Evolutionary conservation across 2,797 vertebrate species (phyloP), one percentile per base, ranked within the genome.

Genomic region (Spatula clypeata): DNA sequence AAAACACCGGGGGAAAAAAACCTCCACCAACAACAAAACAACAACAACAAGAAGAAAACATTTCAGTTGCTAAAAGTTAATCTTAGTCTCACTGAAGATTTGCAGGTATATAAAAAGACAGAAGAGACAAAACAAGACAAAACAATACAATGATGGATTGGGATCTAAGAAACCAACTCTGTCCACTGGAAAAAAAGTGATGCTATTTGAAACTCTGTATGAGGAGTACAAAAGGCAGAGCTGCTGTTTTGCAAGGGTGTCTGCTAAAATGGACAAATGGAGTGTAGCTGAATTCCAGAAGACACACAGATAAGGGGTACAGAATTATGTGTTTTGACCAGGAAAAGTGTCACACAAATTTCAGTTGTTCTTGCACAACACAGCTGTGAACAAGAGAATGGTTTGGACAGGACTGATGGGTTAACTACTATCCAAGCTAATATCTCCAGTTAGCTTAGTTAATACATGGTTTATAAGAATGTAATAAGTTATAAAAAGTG

Each of bases 301-400:
- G 34, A 6, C 45, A 55, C 20, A 38, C 0, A 66, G 14, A 38
- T 32, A 20, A 24, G 20, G 2, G 4, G 20, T 44, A 12, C 3
- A 53, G 36, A 81, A 81, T 19, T 21, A 44, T 49, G 10, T 21
- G 2, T 69, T 87, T 69, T 73, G 34, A 45, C 12, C 51, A 61
- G 31, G 10, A 77, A 79, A 53, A 2, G 8, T 60, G 11, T 23
- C 47, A 67, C 42, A 67, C 7, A 49, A 47, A 1, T 3, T 47
- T 77, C 26, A 65, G 3, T 19, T 20, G 7, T 11, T 65, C n/a
- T 72, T 74, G 6, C 18, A 47, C 0, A 0, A 55, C 9, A 67
- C 9, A 73, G 15, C 8, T 49, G 60, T 53, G 14, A 75, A 29
- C 16, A 77, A 27, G 16, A 66, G 20, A 58, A 57, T 20, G 3